phyloP scores from a whole-genome alignment of 2,113 vertebrate genomes.

The Atrichornis clamosus region DNA sequence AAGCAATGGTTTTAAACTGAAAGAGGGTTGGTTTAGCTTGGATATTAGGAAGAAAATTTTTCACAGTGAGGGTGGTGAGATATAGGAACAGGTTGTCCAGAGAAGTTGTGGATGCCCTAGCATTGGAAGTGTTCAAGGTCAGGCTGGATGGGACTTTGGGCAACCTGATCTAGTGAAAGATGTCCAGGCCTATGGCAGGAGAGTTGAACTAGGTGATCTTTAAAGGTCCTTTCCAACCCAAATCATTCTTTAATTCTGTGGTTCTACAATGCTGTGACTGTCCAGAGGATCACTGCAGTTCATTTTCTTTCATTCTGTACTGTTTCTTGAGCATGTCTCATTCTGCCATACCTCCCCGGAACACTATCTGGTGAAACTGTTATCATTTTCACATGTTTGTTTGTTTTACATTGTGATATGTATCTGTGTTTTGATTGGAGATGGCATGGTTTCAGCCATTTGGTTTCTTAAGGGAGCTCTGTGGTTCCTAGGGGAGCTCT shows the following conservation, averaged over 20 bases:
- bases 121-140: background rate
- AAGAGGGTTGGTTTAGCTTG: background rate
- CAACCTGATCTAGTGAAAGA: background rate
- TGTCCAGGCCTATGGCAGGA: background rate
- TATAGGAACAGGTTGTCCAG: background rate
- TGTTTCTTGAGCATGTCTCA: background rate
- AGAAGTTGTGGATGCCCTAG: background rate
- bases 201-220: background rate
- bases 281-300: background rate
- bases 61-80: accelerated
- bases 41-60: background rate
- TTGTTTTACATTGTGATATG: background rate
- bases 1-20: background rate
- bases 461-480: background rate
- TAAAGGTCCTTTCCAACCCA: background rate
- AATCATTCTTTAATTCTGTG: background rate
- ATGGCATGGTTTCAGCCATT: background rate
- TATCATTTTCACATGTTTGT: background rate
- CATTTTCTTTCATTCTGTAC: background rate
- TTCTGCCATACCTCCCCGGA: background rate
- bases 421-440: background rate
- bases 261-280: background rate
- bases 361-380: background rate
- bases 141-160: background rate
- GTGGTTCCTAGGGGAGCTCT: background rate